Conservation (phyloP, 2,797 vertebrate genomes). For the Semaprochilodus insignis region DNA sequence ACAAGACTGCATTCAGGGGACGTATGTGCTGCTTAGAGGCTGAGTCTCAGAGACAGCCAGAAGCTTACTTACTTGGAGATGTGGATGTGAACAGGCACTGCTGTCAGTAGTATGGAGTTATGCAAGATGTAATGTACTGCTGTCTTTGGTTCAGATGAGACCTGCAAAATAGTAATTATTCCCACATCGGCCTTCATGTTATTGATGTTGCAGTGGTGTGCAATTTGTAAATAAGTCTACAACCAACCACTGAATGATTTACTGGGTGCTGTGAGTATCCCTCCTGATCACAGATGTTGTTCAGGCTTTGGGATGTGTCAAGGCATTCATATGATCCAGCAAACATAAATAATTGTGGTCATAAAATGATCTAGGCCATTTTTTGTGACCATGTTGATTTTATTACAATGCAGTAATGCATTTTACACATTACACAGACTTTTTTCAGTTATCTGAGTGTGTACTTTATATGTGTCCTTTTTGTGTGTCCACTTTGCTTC, state of each 20-base stretch:
- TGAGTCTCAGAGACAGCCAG: constrained; percentile 16
- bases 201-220: neutral
- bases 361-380: too few relatives aligned
- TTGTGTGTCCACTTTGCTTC: too few relatives aligned
- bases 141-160: constrained; percentile 8
- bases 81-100: constrained; percentile 11
- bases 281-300: neutral
- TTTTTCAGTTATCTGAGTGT: too few relatives aligned
- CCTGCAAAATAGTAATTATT: neutral
- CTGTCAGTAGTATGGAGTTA: neutral
- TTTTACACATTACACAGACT: too few relatives aligned
- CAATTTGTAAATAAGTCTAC: neutral
- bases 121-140: neutral
- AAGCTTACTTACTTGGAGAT: neutral
- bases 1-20: constrained; percentile 3
- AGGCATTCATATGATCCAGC: neutral
- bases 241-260: neutral
- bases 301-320: neutral
- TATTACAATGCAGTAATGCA: too few relatives aligned
- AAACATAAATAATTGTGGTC: neutral
- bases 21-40: neutral
- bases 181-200: neutral
- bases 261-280: neutral
- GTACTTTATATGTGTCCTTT: too few relatives aligned
- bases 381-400: too few relatives aligned